Evolutionary conservation across 2,113 vertebrate genomes (phyloP).

Genomic region (Equus quagga): DNA sequence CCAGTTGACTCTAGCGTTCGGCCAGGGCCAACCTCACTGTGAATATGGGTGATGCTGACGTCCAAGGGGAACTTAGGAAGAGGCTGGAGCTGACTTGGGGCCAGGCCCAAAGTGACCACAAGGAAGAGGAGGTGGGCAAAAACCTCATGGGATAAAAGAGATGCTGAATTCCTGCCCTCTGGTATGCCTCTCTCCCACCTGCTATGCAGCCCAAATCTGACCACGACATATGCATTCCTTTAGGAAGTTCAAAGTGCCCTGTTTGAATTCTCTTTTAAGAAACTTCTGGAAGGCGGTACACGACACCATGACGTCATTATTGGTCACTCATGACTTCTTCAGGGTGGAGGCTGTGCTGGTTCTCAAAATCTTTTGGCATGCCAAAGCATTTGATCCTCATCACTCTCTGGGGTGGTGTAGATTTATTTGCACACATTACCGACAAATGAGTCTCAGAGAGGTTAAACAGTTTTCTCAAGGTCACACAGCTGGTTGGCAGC

Average conservation of each 20-base stretch:
- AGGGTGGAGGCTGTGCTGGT: background rate
- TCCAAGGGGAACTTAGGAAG: background rate
- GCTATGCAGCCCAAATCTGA: too few species aligned
- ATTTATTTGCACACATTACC: background rate
- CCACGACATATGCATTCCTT: background rate
- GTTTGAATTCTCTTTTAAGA: background rate
- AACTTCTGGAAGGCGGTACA: background rate
- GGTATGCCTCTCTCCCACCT: background rate
- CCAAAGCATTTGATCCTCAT: background rate
- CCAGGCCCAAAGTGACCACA: background rate
- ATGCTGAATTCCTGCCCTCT: background rate
- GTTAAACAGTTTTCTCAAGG: background rate
- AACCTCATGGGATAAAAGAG: background rate
- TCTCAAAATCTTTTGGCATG: background rate
- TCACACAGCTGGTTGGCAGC: background rate
- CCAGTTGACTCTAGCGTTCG: background rate
- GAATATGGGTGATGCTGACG: background rate
- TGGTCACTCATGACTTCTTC: background rate
- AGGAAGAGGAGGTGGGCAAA: background rate
- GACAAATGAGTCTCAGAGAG: background rate
- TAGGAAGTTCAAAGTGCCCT: too few species aligned
- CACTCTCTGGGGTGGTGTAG: background rate
- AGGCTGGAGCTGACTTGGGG: background rate
- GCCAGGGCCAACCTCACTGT: background rate
- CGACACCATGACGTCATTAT: fast-evolving